Evolutionary conservation across 2,888 invertebrate species (phyloP), one percentile per base, ranked within the genome.

Genomic region (Linyphia triangularis): DNA sequence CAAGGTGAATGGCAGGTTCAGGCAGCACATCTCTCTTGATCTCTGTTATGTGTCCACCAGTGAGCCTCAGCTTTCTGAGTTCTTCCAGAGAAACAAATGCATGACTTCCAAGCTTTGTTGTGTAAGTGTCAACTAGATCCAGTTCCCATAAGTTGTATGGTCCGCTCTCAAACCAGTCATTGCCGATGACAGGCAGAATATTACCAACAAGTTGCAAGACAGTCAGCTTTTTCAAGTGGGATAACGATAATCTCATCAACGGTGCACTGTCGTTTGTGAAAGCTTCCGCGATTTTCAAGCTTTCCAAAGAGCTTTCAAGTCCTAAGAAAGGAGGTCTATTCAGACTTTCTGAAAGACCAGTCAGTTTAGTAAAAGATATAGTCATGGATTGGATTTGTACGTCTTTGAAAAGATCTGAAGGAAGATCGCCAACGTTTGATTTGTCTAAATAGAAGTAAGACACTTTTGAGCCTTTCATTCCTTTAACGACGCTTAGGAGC

Each of bases 111-210:
- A 88, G 9, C 10, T 67, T 67, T 4, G 59, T 43, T 1, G 57
- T n/a, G 10, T 24, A 40, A 6, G 83, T 77, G 30, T 82, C 69
- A 0, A 70, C 7, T 10, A 88, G 33, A 33, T 63, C 26, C 9
- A 83, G 51, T n/a, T 88, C 70, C 63, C 16, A 61, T 22, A 88
- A 30, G 4, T 70, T 19, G 28, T 88, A 88, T 9, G 88, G 88
- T 16, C 88, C 88, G 51, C 73, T 88, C 61, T 88, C 88, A 37
- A 88, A 88, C 88, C 82, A 83, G 28, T 83, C 82, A 70, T 88
- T 88, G 0, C 77, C 70, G 9, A 88, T 77, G 0, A 28, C 30
- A 16, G 88, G 88, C 3, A 88, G 61, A 0, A 77, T 30, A 28
- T 88, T 88, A 4, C 81, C 75, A 51, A 77, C 77, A 9, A 88